A percentile compares a stretch with the other conserved stretches of the same genome.
Evolutionary conservation across 2,113 vertebrate species (phyloP).

Genomic region (Daubentonia madagascariensis): DNA sequence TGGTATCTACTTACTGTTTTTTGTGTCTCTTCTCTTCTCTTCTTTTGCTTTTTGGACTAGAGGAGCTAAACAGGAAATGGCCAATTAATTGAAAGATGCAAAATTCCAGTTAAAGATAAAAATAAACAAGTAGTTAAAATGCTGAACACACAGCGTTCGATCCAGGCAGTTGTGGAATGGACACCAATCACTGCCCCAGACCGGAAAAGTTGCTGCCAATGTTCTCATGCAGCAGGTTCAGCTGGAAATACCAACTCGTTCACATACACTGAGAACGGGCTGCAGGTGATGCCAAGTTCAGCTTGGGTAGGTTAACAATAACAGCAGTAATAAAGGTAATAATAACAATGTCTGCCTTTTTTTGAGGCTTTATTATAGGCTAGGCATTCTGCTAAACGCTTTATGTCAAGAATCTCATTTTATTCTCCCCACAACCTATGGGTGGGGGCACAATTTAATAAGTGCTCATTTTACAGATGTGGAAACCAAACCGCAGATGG

Average conservation of each 20-base stretch:
- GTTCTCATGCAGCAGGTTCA: background rate
- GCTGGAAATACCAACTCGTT: fast-evolving
- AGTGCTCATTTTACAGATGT: background rate
- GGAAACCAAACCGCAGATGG: background rate
- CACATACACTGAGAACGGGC: fast-evolving
- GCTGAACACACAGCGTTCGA: background rate
- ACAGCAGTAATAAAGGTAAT: background rate
- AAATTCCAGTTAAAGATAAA: background rate
- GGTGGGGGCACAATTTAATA: background rate
- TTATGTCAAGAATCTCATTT: background rate
- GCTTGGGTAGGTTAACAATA: background rate
- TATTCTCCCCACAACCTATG: background rate
- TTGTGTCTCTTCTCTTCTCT: constrained; percentile 95
- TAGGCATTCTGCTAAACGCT: background rate
- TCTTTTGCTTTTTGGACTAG: constrained; percentile 93
- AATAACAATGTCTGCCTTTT: fast-evolving
- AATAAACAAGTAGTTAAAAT: constrained; percentile 45
- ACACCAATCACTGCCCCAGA: fast-evolving
- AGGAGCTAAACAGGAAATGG: constrained; percentile 88
- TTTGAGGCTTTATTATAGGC: background rate
- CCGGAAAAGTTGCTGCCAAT: background rate
- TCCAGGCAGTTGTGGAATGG: background rate
- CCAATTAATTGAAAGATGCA: constrained; percentile 72
- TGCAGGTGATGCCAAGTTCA: fast-evolving
- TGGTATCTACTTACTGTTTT: constrained; percentile 91